Percentiles rank a stretch among this genome's conserved stretches.
These are phyloP conservation scores for Ptyas mucosa DNA, from an alignment of 2,113 vertebrate genomes.

Conservation along the genomic window DNA sequence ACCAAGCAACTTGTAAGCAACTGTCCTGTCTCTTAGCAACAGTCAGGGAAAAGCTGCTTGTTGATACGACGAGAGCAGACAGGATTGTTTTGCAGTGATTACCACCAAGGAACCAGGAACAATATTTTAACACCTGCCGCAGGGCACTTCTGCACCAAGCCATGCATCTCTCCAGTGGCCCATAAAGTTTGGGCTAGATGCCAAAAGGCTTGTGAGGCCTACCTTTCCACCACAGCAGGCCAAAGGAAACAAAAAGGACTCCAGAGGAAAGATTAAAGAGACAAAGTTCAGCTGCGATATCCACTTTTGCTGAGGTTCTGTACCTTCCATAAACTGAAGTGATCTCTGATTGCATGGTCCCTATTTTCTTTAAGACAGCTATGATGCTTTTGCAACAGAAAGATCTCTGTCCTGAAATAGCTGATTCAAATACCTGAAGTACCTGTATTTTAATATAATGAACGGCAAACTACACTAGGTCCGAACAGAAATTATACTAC, in stretches of 20 bases:
- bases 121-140: constrained; percentile 80
- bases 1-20: constrained; percentile 77
- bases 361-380: background rate
- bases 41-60: constrained; percentile 68
- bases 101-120: constrained; percentile 70
- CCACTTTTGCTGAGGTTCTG: background rate
- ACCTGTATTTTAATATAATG: background rate
- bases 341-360: constrained; percentile 16
- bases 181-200: constrained; percentile 70
- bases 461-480: background rate
- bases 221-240: constrained; percentile 54
- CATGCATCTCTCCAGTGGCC: constrained; percentile 70
- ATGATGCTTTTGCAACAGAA: background rate
- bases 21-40: constrained; percentile 80
- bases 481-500: background rate
- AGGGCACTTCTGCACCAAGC: constrained; percentile 72
- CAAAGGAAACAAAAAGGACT: constrained; percentile 61
- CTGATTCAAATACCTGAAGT: background rate
- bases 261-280: constrained; percentile 38
- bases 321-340: constrained; percentile 6
- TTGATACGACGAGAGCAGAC: constrained; percentile 69
- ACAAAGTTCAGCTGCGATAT: constrained; percentile 33
- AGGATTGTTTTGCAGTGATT: constrained; percentile 72
- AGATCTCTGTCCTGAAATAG: constrained; percentile 21
- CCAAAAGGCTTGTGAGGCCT: constrained; percentile 71